Conservation (phyloP, 1,140 invertebrate genomes). For the Rhagoletis zephyria region DNA sequence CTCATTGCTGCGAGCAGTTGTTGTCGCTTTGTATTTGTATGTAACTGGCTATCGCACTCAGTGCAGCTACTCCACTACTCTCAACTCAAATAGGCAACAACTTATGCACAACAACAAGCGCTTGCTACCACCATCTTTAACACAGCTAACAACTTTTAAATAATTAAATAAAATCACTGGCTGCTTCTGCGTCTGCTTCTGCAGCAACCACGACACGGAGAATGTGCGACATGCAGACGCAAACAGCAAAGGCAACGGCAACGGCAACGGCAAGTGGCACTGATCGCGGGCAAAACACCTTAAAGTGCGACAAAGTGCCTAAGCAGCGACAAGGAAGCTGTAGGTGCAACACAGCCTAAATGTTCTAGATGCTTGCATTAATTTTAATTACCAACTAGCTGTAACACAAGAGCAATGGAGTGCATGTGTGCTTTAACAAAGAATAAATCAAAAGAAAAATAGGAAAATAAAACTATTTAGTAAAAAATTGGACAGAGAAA, state of each 20-base stretch:
- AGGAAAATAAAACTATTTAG: neutral
- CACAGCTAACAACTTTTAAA: constrained; percentile 15
- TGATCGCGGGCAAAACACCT: constrained; percentile 13
- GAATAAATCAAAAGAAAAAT: neutral
- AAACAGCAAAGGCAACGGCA: neutral
- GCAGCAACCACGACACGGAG: neutral
- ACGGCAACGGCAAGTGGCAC: constrained; percentile 45
- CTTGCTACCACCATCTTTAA: neutral
- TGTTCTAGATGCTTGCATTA: constrained; percentile 52
- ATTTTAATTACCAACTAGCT: constrained; percentile 53
- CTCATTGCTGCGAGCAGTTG: neutral
- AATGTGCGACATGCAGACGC: constrained; percentile 15
- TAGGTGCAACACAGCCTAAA: constrained; percentile 39
- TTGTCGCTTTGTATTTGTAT: neutral
- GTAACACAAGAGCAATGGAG: neutral
- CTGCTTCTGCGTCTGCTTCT: neutral
- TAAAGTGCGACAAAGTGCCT: neutral
- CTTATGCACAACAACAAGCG: neutral
- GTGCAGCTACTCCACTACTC: too few relatives aligned
- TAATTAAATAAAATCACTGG: constrained; percentile 51
- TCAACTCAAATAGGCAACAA: constrained; percentile 47
- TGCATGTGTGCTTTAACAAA: neutral
- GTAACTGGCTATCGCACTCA: neutral
- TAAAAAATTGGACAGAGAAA: neutral
- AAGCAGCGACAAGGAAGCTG: neutral